Evolutionary conservation across 1,140 invertebrate species (phyloP).

Genomic region (Macrocentrus cingulum): DNA sequence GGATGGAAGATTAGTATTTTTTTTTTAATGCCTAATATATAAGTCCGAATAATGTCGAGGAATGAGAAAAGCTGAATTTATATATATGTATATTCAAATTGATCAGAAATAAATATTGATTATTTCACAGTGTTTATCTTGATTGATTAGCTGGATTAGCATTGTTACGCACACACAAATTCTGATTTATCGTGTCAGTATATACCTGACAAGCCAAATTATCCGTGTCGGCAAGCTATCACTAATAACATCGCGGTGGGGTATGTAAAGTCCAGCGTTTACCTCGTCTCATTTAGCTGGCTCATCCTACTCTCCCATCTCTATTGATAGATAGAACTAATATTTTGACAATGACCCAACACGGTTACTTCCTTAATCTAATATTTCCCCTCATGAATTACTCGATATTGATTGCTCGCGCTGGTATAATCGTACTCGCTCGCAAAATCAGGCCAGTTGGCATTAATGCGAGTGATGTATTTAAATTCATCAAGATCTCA

Average conservation of each 20-base stretch:
- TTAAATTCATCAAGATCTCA: too few relatives aligned
- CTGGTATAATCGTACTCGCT: too few relatives aligned
- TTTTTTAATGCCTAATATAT: too few relatives aligned
- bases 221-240: conserved; percentile 19
- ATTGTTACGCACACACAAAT: not conserved
- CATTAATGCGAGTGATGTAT: too few relatives aligned
- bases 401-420: not conserved
- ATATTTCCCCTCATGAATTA: not conserved
- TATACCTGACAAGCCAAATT: conserved; percentile 17
- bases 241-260: conserved; percentile 17
- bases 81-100: too few relatives aligned
- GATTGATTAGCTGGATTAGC: not conserved
- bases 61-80: too few relatives aligned
- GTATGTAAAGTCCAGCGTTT: conserved; percentile 22
- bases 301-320: too few relatives aligned
- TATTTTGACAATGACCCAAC: conserved; percentile 26
- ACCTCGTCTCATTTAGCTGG: conserved; percentile 20
- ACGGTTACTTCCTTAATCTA: not conserved
- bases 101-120: too few relatives aligned
- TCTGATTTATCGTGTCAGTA: conserved; percentile 17
- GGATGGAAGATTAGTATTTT: too few relatives aligned
- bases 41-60: too few relatives aligned
- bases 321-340: conserved; percentile 19
- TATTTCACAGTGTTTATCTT: too few relatives aligned
- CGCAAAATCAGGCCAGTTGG: too few relatives aligned